Evolutionary conservation across 1,140 invertebrate genomes (phyloP), one percentile per base, ranked within the genome.

Genomic region (Caerostris extrusa): DNA sequence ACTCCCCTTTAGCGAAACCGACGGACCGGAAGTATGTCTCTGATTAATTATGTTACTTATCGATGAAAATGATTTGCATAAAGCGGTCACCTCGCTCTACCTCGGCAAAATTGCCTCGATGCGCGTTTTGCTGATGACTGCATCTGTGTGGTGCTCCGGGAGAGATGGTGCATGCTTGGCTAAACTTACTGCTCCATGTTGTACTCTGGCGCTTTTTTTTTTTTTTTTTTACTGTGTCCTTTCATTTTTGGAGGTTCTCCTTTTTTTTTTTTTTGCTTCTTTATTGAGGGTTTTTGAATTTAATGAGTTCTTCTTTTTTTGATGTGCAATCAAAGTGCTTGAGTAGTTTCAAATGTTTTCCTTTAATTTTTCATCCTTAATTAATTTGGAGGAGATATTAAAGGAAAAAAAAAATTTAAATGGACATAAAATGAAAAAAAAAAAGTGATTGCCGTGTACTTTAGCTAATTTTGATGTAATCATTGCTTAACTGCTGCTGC

Each of bases 1-100:
- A 56, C 50, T 34, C 0, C 34, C 34, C 34, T 34, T 34, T 61
- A 58, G 58, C 58, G 85, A 87, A 61, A 64, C 85, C 57, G 85
- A 53, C 57, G 56, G 19, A 61, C 55, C 50, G 61, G 61, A 89
- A 89, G 64, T 89, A 89, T 89, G 61, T 55, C 87, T 55, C 55
- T 69, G 87, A 89, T 89, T 89, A 89, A 89, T 89, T 89, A 89
- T 71, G 87, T 89, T 71, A 89, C 87, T 71, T 89, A 89, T 71
- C 56, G 87, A 71, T 67, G 87, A 89, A 89, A 89, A 89, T 89
- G 87, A 89, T 89, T 89, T 89, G 64, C 87, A 89, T 89, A 89
- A 89, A 89, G 34, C 61, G 87, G 64, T 55, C 85, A 87, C 85
- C 85, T 55, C 56, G 34, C 34, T 14, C 85, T 50, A 87, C 53